Conservation (phyloP, 2,113 vertebrate genomes). For the Lophura nycthemera region DNA sequence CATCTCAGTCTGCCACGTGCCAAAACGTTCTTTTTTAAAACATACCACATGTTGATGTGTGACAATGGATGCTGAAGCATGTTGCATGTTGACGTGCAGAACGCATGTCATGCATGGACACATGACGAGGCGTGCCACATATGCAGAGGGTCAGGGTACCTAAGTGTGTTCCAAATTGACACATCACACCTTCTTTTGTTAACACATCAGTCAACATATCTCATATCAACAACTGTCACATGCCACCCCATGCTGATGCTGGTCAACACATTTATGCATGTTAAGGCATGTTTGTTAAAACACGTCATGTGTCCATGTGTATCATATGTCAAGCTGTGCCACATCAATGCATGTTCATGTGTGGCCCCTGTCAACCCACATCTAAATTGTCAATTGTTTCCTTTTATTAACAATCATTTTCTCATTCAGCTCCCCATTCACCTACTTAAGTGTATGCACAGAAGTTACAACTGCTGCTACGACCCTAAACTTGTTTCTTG, state of each 20-base stretch:
- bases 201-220: too few species aligned
- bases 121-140: too few species aligned
- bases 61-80: too few species aligned
- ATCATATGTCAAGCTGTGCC: background rate
- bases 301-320: background rate
- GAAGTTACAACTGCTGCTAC: background rate
- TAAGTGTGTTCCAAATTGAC: background rate
- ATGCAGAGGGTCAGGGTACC: background rate
- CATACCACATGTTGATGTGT: too few species aligned
- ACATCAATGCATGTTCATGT: background rate
- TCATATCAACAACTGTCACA: background rate
- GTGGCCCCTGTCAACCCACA: background rate
- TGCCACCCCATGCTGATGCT: too few species aligned
- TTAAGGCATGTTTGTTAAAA: background rate
- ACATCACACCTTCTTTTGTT: too few species aligned
- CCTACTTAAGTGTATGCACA: fast-evolving
- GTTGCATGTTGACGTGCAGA: too few species aligned
- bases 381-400: background rate
- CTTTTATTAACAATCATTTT: background rate
- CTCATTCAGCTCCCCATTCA: background rate
- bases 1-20: too few species aligned
- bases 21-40: too few species aligned
- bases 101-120: too few species aligned
- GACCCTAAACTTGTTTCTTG: background rate
- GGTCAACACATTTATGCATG: too few species aligned